Evolutionary conservation across 92 coral and sea anemone genomes (phyloP), one percentile per base, ranked within the genome.

Genomic region (Parazoanthus swiftii): DNA sequence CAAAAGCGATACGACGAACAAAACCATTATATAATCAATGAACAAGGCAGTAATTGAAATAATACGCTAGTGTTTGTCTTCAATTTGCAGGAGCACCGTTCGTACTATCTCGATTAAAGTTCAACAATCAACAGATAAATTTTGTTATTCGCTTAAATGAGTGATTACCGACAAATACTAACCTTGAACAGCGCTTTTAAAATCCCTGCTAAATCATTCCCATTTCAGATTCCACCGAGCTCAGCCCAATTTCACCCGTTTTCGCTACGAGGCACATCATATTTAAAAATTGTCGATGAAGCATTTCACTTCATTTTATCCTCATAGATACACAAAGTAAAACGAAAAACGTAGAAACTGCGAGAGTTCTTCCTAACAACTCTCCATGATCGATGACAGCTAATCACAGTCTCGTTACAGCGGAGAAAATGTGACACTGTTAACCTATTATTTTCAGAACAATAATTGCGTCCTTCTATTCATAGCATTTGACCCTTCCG

Each of bases 401-500:
- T 13, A 82, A 23, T 23, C 39, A 39, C 51, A 23, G 36, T 20
- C 72, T 26, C 37, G 65, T 42, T 70, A 21, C 38, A 18, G 42
- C 44, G 46, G 16, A 46, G 66, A 44, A 50, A n/a, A 74, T 68
- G 50, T 16, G 21, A 74, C 29, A 46, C n/a, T 46, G 23, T 71
- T 5, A 16, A 16, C 23, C 58, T 42, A 66, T 39, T 82, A 18
- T 70, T 70, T 21, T 71, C 39, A 16, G 43, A 71, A 48, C 79
- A 84, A 83, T 68, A 43, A 83, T 10, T 48, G 77, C 25, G 51
- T 54, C 68, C 18, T 15, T 51, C n/a, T 84, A 21, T 71, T 70
- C 67, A 33, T 25, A 82, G 65, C 73, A 82, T 56, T 65, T 71
- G 79, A 84, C 79, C 86, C 75, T 82, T 71, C 39, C 79, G 38